Evolutionary conservation across 2,797 vertebrate species (phyloP), one percentile per base, ranked within the genome.

Genomic region (Falco novaeseelandiae): DNA sequence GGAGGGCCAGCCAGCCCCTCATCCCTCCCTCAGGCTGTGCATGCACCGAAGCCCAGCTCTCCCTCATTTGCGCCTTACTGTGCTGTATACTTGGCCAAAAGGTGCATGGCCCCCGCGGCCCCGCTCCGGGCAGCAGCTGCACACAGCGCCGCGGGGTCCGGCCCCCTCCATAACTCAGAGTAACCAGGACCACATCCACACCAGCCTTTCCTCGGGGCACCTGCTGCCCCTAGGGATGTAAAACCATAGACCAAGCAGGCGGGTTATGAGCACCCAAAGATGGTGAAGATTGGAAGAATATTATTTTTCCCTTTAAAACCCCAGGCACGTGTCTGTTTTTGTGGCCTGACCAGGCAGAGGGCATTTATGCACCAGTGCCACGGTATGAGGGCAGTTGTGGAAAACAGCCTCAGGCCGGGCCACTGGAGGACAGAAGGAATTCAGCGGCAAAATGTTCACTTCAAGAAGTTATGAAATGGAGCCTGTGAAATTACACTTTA

Each of bases 91-190:
- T 7, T 32, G 18, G 32, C 44, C 5, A 1, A 65, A 48, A 38
- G 17, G 30, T 8, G 13, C 44, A 5, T 2, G 26, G 12, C n/a
- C 23, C 21, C 5, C 25, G 38, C 46, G 42, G 29, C 2, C 3
- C 9, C 3, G 0, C 9, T 36, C 70, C 25, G n/a, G 49, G 32
- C 32, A 65, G 22, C 19, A 49, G 30, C n/a, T 55, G 14, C 0
- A 8, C 6, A 5, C 10, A 17, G 36, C 0, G 1, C 26, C 1
- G 1, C 21, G n/a, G 23, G 11, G 9, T 54, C 42, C 22, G 0
- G 19, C 38, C 27, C 67, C 20, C 61, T 61, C 52, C 16, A 2
- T 74, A 29, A 38, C 27, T 63, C 30, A 8, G 12, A 54, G 20
- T 40, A 57, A 38, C 3, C 20, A 25, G n/a, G 42, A 40, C 13